Percentiles rank a stretch among this genome's conserved stretches.
Evolutionary conservation across 2,797 vertebrate genomes (phyloP).

Genomic region (Mus minutoides): DNA sequence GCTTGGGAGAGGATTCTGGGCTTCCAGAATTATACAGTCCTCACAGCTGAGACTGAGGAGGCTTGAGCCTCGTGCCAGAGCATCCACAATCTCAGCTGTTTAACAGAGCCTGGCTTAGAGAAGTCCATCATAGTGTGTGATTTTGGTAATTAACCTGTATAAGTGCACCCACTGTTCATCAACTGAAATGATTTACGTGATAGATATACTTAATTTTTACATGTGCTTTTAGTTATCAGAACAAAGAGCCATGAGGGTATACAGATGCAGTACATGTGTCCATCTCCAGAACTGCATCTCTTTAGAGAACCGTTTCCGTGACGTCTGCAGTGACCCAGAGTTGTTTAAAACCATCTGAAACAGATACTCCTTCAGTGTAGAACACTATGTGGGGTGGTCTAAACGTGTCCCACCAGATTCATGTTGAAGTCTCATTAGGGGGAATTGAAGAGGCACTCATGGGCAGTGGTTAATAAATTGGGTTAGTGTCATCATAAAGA

Average conservation of each 20-base stretch:
- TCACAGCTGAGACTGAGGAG: neutral
- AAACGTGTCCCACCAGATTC: neutral
- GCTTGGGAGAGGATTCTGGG: neutral
- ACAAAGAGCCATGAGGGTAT: neutral
- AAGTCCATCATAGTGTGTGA: neutral
- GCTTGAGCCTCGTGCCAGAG: neutral
- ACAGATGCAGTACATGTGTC: neutral
- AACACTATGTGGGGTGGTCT: neutral
- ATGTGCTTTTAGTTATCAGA: neutral
- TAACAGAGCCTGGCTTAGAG: neutral
- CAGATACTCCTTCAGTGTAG: neutral
- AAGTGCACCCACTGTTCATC: neutral
- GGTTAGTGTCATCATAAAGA: neutral
- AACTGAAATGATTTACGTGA: neutral
- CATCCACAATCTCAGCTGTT: neutral
- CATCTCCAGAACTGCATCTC: neutral
- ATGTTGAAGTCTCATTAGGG: neutral
- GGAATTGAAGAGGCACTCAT: no score
- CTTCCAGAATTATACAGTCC: rapidly evolving
- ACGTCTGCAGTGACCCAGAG: neutral
- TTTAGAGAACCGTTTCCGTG: neutral
- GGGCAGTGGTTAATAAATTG: neutral
- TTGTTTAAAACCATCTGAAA: neutral
- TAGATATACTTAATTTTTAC: slow-evolving; percentile 8
- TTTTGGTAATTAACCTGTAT: slow-evolving; percentile 25